Evolutionary conservation across 1,140 invertebrate genomes (phyloP).

Genomic region (Drosophila sturtevanti): DNA sequence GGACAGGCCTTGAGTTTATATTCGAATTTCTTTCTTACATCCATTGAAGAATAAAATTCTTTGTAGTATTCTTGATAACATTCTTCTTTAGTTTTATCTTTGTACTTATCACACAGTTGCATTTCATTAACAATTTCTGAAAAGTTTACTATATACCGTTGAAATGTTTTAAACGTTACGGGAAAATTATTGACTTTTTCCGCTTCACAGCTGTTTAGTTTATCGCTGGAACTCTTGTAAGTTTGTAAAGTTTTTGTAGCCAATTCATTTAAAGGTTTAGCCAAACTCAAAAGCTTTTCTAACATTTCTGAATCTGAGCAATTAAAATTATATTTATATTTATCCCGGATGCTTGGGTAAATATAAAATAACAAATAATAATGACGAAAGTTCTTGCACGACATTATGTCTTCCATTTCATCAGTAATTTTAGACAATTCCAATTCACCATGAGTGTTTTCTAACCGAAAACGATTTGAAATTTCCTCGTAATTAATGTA

Average conservation of each 20-base stretch:
- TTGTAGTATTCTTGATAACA: conserved; percentile 4
- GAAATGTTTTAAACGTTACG: not conserved
- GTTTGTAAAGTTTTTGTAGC: not conserved
- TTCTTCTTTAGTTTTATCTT: not conserved
- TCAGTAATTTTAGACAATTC: not conserved
- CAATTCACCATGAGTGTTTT: not conserved
- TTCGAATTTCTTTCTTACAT: not conserved
- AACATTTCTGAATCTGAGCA: not conserved
- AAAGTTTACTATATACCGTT: not conserved
- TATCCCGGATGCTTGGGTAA: not conserved
- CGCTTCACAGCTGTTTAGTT: not conserved
- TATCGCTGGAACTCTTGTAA: not conserved
- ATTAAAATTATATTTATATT: not conserved
- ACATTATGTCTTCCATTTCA: not conserved
- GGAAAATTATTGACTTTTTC: not conserved
- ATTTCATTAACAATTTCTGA: conserved; percentile 6
- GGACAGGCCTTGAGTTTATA: conserved; percentile 13
- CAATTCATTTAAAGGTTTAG: conserved; percentile 4
- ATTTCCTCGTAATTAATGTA: conserved; percentile 18
- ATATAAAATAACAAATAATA: conserved; percentile 18
- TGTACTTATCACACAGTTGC: conserved; percentile 4
- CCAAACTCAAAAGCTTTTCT: not conserved
- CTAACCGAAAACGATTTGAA: not conserved
- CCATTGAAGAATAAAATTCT: not conserved
- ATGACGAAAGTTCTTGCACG: not conserved